Conservation (phyloP, 2,797 vertebrate species). For the Pseudotriccus pelzelni region DNA sequence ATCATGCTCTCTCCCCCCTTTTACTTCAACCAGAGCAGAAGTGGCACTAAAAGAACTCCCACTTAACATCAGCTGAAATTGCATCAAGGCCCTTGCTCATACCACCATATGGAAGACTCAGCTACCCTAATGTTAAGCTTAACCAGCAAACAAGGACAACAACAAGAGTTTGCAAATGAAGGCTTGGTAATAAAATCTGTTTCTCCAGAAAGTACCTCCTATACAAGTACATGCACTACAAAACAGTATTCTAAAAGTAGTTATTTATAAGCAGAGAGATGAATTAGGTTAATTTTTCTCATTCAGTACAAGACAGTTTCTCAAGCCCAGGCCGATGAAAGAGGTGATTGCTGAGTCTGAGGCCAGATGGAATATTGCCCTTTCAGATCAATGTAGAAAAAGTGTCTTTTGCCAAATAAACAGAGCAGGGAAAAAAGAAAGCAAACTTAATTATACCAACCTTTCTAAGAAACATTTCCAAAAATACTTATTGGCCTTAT, state of each 20-base stretch:
- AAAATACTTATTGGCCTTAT: slow-evolving; percentile 53
- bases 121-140: neutral
- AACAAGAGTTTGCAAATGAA: neutral
- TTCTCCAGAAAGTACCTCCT: neutral
- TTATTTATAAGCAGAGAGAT: slow-evolving; percentile 67
- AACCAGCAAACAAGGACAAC: neutral
- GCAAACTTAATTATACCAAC: slow-evolving; percentile 39
- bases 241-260: slow-evolving; percentile 35
- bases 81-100: neutral
- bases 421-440: neutral
- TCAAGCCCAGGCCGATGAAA: slow-evolving; percentile 37
- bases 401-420: slow-evolving; percentile 38
- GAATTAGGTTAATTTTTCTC: slow-evolving; percentile 43
- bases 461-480: slow-evolving; percentile 34
- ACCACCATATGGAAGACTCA: neutral
- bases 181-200: neutral
- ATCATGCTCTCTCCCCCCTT: neutral
- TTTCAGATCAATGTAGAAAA: slow-evolving; percentile 35
- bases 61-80: neutral
- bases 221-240: neutral
- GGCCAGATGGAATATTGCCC: slow-evolving; percentile 53
- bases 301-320: slow-evolving; percentile 51
- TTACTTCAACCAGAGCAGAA: neutral
- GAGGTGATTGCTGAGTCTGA: neutral
- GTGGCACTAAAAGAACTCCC: neutral